Base-by-base conservation (phyloP, 2,113 vertebrate species). In the Siniperca chuatsi region DNA sequence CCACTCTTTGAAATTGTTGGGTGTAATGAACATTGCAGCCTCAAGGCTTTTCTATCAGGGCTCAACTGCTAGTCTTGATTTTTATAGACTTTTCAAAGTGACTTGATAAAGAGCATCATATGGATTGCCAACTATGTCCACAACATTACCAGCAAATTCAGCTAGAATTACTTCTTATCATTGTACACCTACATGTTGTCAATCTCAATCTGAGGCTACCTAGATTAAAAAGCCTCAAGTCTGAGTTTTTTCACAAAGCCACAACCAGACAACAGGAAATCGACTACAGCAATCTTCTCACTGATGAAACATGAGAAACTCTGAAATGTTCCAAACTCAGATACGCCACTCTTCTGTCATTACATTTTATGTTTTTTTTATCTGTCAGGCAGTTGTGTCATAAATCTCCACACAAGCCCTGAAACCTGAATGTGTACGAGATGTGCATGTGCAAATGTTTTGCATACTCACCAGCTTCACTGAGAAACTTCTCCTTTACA, bases 401-500 rank as follows among this genome's bases (percentile, higher is more conserved):
- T 8, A 40, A 40, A 40, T 40, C 40, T 8, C 40, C 40, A 6
- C 37, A 40, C 37, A 40, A 40, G 8, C 40, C 40, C 40, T 8
- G 40, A 40, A 40, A 40, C 40, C 40, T 8, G 18, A 42, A 15
- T 15, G 20, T n/a, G 37, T 9, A 1, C 6, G 35, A 42, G 9
- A 21, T 6, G 3, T 40, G 61, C 6, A 52, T 29, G 42, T 18
- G 25, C 33, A 40, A 4, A 11, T 20, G 37, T 15, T 23, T 8
- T 33, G 0, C 10, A 23, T 0, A 79, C 94, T 94, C 90, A 99
- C 98, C 96, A 0, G 98, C 98, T 94, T 99, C 98, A 0, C 97
- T 97, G 86, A 99, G 95, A 87, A 99, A 99, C 89, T 99, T 99
- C 73, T 99, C 97, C 87, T 96, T 98, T 15, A 98, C 97, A 4